These are phyloP conservation scores for Morpho helenor DNA, from an alignment of 2,888 invertebrate genomes.

Conservation along the genomic window DNA sequence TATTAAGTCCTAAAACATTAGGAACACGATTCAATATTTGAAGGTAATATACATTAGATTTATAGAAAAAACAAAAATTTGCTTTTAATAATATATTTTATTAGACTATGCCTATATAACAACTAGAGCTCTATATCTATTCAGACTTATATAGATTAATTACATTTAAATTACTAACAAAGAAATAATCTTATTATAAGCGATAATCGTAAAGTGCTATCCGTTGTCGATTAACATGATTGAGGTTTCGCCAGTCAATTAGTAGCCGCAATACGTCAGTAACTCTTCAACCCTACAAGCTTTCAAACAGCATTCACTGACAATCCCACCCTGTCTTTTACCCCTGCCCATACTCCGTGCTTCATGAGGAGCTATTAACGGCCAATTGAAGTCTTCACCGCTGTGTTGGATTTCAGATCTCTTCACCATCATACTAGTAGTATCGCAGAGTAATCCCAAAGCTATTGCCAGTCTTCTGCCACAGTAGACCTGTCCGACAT, in stretches of 20 bases:
- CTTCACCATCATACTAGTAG: conserved; percentile 21
- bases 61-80: no score
- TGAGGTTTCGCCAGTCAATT: not conserved
- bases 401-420: conserved; percentile 9
- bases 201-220: not conserved
- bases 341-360: conserved; percentile 30
- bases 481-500: conserved; percentile 14
- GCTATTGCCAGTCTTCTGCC: conserved; percentile 27
- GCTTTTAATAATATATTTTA: no score
- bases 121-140: no score
- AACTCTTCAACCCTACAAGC: conserved; percentile 31
- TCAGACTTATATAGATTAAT: not conserved
- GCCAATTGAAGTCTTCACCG: conserved; percentile 20
- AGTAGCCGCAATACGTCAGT: conserved; percentile 13
- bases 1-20: no score
- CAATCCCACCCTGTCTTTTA: conserved; percentile 38
- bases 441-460: conserved; percentile 26
- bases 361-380: conserved; percentile 31
- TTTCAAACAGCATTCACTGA: conserved; percentile 40
- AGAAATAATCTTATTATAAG: not conserved
- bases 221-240: not conserved
- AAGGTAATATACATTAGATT: no score
- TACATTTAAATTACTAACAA: not conserved
- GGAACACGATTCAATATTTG: no score
- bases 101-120: no score